Evolutionary conservation across 2,888 invertebrate genomes (phyloP), one percentile per base, ranked within the genome.

Genomic region (Apodemia zela): DNA sequence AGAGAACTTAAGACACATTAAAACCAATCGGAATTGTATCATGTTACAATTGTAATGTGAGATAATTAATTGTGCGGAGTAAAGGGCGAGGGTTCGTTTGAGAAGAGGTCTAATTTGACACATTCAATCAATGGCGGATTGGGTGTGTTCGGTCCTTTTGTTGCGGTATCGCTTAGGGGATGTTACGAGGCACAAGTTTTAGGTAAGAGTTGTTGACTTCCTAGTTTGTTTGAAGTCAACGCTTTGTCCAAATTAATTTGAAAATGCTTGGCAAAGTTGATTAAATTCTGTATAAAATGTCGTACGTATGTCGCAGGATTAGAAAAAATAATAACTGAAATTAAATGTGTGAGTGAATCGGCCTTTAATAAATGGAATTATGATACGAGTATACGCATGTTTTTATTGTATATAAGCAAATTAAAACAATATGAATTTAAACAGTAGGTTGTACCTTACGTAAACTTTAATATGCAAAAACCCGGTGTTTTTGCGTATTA

Each of bases 51-150:
- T 57, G 57, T 57, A 29, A 29, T 57, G 29, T n/a, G 29, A n/a
- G 57, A 57, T 57, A 57, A 54, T 54, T 25, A 57, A 57, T 57
- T 25, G 57, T 15, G 25, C 29, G 15, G n/a, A 25, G 18, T 21
- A 15, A 25, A 57, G 57, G 25, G 57, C 57, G 57, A 57, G 57
- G 29, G 57, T n/a, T 47, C 47, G 47, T 47, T 47, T 57, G 57
- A 29, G 57, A 57, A 57, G 25, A 57, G 57, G 29, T 57, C 29
- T 29, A 57, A 57, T 57, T 57, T 57, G 57, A 57, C 57, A 57
- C 57, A 57, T 57, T 29, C 29, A 57, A 57, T 57, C 57, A 57
- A 57, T 57, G 57, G 57, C 29, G 25, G 29, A 57, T n/a, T 25
- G 57, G 8, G 10, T 57, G 47, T 17, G 47, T 15, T 25, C 57